Evolutionary conservation across 1,140 invertebrate species (phyloP).

Genomic region (Wiebesia pumilae): DNA sequence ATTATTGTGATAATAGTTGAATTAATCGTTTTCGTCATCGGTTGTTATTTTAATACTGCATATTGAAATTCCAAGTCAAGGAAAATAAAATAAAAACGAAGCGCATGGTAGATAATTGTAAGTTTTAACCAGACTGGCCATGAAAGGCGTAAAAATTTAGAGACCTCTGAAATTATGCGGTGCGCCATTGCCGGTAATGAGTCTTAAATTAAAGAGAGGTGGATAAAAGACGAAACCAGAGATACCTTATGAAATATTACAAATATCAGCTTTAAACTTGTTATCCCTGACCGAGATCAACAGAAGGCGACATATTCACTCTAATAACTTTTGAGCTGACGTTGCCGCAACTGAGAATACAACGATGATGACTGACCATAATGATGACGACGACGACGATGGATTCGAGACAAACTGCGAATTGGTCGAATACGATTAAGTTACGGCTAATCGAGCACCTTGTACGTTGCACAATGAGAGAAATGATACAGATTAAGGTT

Average conservation of each 20-base stretch:
- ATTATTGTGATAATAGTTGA: too few relatives aligned
- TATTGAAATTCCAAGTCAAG: neutral
- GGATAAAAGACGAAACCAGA: neutral
- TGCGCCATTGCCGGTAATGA: neutral
- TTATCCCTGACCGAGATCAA: conserved; percentile 39
- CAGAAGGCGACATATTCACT: conserved; percentile 3
- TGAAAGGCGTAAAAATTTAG: neutral
- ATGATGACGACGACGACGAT: neutral
- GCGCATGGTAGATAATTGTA: neutral
- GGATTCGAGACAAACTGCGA: neutral
- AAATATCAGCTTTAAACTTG: conserved; percentile 21
- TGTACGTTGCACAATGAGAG: conserved; percentile 13
- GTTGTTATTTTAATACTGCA: too few relatives aligned
- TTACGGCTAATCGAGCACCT: conserved; percentile 23
- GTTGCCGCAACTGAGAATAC: neutral
- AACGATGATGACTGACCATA: neutral
- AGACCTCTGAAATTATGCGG: neutral
- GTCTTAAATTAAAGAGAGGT: conserved; percentile 9
- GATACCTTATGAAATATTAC: conserved; percentile 16
- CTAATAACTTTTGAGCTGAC: conserved; percentile 35
- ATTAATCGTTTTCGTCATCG: too few relatives aligned
- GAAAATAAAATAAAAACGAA: neutral
- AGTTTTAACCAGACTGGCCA: neutral
- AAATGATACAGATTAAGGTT: conserved; percentile 36
- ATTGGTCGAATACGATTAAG: neutral